These are phyloP conservation scores for Cantharis rustica DNA, from an alignment of 2,888 invertebrate species.

Conservation along the genomic window DNA sequence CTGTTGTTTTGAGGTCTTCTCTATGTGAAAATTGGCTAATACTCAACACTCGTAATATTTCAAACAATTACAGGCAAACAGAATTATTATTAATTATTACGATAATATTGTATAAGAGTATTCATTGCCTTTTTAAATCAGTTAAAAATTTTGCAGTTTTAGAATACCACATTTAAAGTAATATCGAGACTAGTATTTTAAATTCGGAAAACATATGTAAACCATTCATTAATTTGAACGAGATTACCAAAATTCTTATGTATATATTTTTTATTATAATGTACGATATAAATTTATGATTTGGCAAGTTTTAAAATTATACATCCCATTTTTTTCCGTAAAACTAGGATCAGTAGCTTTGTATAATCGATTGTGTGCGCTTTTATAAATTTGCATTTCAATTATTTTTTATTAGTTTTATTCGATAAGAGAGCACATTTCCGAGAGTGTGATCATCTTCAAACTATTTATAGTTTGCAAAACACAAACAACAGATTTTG, in stretches of 20 bases:
- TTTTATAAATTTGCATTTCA: background rate
- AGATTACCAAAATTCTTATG: background rate
- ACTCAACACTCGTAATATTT: too few relatives aligned
- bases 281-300: background rate
- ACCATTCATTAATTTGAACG: background rate
- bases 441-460: conserved; percentile 7
- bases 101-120: too few relatives aligned
- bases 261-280: background rate
- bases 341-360: background rate
- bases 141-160: too few relatives aligned
- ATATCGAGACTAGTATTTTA: background rate
- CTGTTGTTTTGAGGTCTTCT: too few relatives aligned
- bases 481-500: conserved; percentile 5
- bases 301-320: background rate
- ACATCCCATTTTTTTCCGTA: background rate
- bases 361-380: background rate
- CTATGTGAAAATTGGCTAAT: too few relatives aligned
- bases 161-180: too few relatives aligned
- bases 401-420: conserved; percentile 11
- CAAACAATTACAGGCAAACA: too few relatives aligned
- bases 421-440: conserved; percentile 9
- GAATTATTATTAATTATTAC: too few relatives aligned
- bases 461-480: conserved; percentile 12
- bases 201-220: background rate
- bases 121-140: too few relatives aligned